Conservation (phyloP, 1,140 invertebrate species). For the Lucilia cuprina region DNA sequence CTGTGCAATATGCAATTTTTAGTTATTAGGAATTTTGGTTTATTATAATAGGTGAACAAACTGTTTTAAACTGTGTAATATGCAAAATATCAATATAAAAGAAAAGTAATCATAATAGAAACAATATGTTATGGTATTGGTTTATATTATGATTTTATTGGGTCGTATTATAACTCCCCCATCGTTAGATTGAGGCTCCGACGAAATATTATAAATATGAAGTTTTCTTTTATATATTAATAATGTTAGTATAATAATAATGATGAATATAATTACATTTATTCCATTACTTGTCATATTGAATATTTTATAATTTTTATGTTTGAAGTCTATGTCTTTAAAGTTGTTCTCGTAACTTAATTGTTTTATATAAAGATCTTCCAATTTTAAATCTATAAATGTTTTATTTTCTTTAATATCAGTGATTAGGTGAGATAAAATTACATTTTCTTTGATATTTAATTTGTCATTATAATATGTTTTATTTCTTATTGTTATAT, state of each 20-base stretch:
- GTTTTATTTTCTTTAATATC: background rate
- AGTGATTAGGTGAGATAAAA: background rate
- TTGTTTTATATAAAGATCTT: slow-evolving; percentile 7
- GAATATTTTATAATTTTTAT: background rate
- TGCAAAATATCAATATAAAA: too few relatives aligned
- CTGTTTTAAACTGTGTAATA: too few relatives aligned
- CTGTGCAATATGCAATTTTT: too few relatives aligned
- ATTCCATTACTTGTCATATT: background rate
- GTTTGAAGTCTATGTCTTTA: background rate
- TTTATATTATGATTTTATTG: too few relatives aligned
- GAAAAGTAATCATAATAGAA: too few relatives aligned
- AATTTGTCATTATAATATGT: background rate
- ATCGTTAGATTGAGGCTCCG: slow-evolving; percentile 15
- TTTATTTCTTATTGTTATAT: background rate
- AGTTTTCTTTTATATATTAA: background rate
- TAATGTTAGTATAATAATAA: background rate
- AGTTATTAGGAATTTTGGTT: too few relatives aligned
- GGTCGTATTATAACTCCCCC: background rate
- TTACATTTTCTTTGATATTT: background rate
- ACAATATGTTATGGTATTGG: too few relatives aligned
- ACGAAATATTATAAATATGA: slow-evolving; percentile 24
- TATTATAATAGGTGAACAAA: too few relatives aligned
- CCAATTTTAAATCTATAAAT: background rate
- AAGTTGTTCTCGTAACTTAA: background rate
- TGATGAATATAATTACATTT: background rate